These are phyloP conservation scores for Heteractis magnifica DNA, from an alignment of 92 coral and sea anemone species.

Conservation along the genomic window DNA sequence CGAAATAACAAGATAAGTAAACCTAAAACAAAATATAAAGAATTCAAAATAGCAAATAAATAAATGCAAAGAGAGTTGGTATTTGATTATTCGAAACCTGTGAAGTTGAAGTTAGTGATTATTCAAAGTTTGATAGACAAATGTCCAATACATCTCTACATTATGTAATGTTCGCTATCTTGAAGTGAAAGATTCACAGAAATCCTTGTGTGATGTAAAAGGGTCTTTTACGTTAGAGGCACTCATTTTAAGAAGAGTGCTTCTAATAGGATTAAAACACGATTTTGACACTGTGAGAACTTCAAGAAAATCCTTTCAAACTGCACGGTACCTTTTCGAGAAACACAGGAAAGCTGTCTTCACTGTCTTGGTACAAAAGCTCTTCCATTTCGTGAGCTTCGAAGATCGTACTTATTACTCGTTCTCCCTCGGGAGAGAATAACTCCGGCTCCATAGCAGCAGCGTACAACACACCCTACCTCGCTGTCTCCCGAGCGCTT, in stretches of 20 bases:
- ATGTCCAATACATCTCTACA: too few relatives aligned
- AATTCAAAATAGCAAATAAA: too few relatives aligned
- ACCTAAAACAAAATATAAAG: background rate
- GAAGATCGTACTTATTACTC: slow-evolving; percentile 44
- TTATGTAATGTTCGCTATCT: too few relatives aligned
- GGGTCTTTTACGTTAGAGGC: too few relatives aligned
- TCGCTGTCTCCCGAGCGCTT: background rate
- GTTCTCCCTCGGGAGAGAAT: slow-evolving; percentile 42
- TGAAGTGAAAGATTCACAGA: too few relatives aligned
- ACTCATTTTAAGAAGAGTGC: background rate
- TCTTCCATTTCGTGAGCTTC: slow-evolving; percentile 46
- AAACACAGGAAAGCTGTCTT: slow-evolving; percentile 20
- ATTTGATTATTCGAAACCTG: too few relatives aligned
- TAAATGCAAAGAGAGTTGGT: background rate
- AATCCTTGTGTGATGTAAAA: background rate
- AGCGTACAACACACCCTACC: background rate
- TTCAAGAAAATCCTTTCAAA: background rate
- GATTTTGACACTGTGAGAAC: background rate
- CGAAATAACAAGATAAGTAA: too few relatives aligned
- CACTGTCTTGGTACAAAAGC: slow-evolving; percentile 35
- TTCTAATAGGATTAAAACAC: background rate
- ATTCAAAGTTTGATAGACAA: too few relatives aligned
- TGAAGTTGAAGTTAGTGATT: too few relatives aligned
- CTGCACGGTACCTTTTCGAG: slow-evolving; percentile 8
- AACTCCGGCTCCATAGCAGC: slow-evolving; percentile 13